Conservation (phyloP, 2,888 invertebrate genomes). For the Phrixothrix hirtus region DNA sequence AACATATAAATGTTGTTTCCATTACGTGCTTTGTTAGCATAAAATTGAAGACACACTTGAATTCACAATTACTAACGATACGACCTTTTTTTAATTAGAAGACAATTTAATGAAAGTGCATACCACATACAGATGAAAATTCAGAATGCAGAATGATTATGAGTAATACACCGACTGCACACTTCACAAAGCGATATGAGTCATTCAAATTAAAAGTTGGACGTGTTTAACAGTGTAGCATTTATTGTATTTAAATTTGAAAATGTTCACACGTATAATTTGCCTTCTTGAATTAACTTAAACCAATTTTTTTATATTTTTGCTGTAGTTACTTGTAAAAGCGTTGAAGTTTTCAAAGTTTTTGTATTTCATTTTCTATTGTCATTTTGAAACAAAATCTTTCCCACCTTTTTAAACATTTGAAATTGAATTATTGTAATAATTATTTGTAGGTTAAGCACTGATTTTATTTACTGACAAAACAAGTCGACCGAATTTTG, state of each 20-base stretch:
- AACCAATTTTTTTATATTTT: too few species aligned
- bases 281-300: too few species aligned
- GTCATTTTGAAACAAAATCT: too few species aligned
- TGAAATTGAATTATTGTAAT: background rate
- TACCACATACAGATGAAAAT: too few species aligned
- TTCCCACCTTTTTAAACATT: too few species aligned
- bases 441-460: too few species aligned
- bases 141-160: constrained; percentile 2
- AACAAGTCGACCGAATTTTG: constrained; percentile 8
- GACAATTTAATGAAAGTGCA: constrained; percentile 4
- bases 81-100: too few species aligned
- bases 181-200: background rate
- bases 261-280: too few species aligned
- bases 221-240: background rate
- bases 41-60: constrained; percentile 29
- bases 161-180: too few species aligned
- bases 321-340: background rate
- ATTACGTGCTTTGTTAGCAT: constrained; percentile 42
- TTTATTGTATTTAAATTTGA: constrained; percentile 4
- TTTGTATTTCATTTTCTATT: background rate
- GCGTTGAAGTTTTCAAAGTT: background rate
- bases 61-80: constrained; percentile 9
- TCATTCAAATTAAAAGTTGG: background rate
- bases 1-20: constrained; percentile 23
- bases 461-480: constrained; percentile 12